A percentile compares a stretch with the other conserved stretches of the same genome.
These are phyloP conservation scores for Heteractis magnifica DNA, from an alignment of 92 coral and sea anemone species.

Conservation along the genomic window DNA sequence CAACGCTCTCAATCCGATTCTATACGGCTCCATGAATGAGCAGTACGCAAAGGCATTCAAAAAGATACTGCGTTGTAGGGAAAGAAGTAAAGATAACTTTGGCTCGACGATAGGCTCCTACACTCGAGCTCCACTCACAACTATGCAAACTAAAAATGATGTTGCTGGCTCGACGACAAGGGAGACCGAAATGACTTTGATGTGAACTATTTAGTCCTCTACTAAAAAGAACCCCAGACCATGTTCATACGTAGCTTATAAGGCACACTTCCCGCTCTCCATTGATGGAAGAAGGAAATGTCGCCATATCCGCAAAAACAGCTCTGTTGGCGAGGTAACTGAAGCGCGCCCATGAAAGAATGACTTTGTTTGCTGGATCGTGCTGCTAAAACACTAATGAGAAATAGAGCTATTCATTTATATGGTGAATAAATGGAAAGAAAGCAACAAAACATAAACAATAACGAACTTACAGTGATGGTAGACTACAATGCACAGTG, in stretches of 20 bases:
- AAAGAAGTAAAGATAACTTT: neutral
- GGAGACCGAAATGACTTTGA: constrained; percentile 5
- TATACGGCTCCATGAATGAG: constrained; percentile 79
- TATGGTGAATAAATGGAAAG: neutral
- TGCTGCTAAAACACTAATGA: neutral
- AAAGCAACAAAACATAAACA: neutral
- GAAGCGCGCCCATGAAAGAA: no score
- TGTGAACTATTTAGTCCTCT: neutral
- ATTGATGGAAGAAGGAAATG: no score
- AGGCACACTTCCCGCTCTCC: neutral
- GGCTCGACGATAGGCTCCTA: constrained; percentile 29
- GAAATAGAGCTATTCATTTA: neutral
- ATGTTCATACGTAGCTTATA: no score
- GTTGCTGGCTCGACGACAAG: neutral
- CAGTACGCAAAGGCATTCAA: constrained; percentile 67
- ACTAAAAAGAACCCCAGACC: no score
- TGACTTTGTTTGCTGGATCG: no score
- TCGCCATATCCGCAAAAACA: no score
- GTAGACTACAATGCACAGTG: neutral
- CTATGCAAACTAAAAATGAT: constrained; percentile 11
- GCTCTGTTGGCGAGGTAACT: no score
- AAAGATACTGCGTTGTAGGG: constrained; percentile 40
- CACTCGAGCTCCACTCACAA: constrained; percentile 13
- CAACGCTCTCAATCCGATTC: constrained; percentile 77
- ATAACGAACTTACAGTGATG: neutral